Conservation (phyloP, 1,140 invertebrate genomes). For the Bombus difficillimus region DNA sequence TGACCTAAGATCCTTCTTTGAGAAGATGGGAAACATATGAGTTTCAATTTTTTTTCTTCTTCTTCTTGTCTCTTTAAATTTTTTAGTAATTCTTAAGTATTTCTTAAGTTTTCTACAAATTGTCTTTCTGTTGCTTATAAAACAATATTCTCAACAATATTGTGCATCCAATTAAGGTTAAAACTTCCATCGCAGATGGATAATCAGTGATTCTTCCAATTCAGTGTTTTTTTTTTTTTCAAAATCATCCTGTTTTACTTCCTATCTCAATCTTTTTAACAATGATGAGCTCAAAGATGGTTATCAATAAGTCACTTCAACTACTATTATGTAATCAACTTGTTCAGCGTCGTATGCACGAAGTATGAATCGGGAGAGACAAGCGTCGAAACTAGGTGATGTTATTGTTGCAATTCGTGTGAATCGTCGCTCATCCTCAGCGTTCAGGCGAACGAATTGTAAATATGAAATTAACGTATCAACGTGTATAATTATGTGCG, state of each 20-base stretch:
- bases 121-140: neutral
- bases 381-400: neutral
- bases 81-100: too few species aligned
- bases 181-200: neutral
- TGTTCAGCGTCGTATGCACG: neutral
- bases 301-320: neutral
- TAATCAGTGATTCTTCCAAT: neutral
- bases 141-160: neutral
- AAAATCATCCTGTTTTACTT: neutral
- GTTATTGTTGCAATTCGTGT: slow-evolving; percentile 31
- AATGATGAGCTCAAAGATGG: neutral
- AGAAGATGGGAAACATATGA: neutral
- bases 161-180: neutral
- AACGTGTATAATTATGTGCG: slow-evolving; percentile 23
- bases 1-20: neutral
- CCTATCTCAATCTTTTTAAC: too few species aligned
- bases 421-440: slow-evolving; percentile 27
- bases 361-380: slow-evolving; percentile 1
- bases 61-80: too few species aligned
- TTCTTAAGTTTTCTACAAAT: neutral
- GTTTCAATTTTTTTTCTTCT: neutral
- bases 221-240: neutral
- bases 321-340: neutral
- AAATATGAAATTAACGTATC: slow-evolving; percentile 53
- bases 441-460: slow-evolving; percentile 8